Percentiles rank a stretch among this genome's conserved stretches.
Evolutionary conservation across 2,888 invertebrate genomes (phyloP).

Genomic region (Congeria kusceri): DNA sequence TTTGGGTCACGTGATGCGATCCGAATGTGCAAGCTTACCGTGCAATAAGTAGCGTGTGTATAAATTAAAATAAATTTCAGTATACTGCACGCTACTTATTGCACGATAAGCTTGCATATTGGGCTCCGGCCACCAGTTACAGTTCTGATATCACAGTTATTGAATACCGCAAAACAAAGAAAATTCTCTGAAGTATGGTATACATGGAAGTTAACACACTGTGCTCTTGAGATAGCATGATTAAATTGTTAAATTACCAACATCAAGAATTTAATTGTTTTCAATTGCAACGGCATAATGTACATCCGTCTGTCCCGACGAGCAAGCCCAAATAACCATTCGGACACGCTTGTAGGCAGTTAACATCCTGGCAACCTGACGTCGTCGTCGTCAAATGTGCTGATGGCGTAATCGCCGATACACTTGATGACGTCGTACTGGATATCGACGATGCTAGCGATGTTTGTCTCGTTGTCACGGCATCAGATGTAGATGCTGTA

Average conservation of each 20-base stretch:
- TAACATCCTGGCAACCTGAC: constrained; percentile 1
- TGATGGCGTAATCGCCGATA: background rate
- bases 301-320: constrained; percentile 30
- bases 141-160: too few species aligned
- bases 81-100: too few species aligned
- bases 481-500: background rate
- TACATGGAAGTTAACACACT: too few species aligned
- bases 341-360: constrained; percentile 23
- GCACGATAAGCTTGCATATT: too few species aligned
- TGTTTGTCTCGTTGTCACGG: constrained; percentile 5
- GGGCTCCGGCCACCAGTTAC: too few species aligned
- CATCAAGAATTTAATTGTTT: too few species aligned
- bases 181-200: too few species aligned
- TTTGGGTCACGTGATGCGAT: too few species aligned
- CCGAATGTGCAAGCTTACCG: too few species aligned
- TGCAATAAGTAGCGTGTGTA: too few species aligned
- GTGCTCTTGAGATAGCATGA: background rate
- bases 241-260: background rate
- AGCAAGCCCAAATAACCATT: constrained; percentile 38
- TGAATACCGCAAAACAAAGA: too few species aligned
- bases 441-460: background rate
- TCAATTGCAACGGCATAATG: constrained; percentile 26
- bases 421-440: background rate
- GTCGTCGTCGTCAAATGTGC: constrained; percentile 7
- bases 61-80: too few species aligned